Percentiles rank a stretch among this genome's conserved stretches.
Evolutionary conservation across 2,888 invertebrate species (phyloP).

Genomic region (Sicus ferrugineus): DNA sequence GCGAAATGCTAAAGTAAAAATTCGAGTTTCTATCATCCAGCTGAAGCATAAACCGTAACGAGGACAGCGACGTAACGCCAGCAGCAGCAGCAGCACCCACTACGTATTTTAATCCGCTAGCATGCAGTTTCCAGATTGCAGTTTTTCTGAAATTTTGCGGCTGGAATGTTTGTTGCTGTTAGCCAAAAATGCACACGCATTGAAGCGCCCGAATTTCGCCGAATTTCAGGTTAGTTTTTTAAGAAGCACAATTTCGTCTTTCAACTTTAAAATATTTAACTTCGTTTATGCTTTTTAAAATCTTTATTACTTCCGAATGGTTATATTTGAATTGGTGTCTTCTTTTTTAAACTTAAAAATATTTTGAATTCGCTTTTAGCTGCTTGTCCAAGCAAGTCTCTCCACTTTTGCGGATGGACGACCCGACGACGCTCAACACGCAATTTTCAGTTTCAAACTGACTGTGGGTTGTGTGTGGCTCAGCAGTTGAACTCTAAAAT

Average conservation of each 20-base stretch:
- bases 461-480: no score
- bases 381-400: constrained; percentile 29
- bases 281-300: no score
- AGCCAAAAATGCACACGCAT: constrained; percentile 37
- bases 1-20: not conserved
- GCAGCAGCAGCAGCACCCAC: constrained; percentile 1
- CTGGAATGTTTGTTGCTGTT: constrained; percentile 26
- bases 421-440: constrained; percentile 59
- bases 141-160: not conserved
- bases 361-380: no score
- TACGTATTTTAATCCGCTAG: constrained; percentile 1
- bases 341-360: no score
- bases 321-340: no score
- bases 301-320: no score
- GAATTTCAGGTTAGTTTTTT: constrained; percentile 45
- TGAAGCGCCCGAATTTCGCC: constrained; percentile 36
- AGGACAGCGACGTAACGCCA: not conserved
- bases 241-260: constrained; percentile 35
- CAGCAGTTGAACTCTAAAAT: no score
- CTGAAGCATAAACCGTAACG: not conserved
- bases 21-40: not conserved
- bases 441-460: constrained; percentile 60
- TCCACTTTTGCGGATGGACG: constrained; percentile 45
- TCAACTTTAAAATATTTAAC: not conserved
- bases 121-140: not conserved